phyloP scores from a whole-genome alignment of 30 jellyfish, hydroid and myxozoan genomes.

The Morbakka virulenta region DNA sequence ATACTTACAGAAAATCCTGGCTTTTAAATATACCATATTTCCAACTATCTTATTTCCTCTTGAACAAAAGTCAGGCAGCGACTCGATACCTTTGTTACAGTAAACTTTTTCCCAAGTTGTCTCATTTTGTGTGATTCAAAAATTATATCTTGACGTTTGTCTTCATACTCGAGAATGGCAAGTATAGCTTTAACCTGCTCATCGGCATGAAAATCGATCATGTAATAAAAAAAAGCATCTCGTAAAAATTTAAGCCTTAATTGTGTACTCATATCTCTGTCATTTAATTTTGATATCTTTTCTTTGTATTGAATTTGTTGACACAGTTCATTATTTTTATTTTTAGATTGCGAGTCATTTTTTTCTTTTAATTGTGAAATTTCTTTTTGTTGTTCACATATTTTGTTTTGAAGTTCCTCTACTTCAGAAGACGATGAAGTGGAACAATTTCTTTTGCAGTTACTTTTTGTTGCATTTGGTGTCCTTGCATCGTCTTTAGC shows the following conservation, averaged over 20 bases:
- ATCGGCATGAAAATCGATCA: conserved; percentile 95
- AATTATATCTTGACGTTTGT: conserved; percentile 74
- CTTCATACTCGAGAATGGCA: conserved; percentile 94
- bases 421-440: conserved; percentile 7
- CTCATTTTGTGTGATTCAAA: conserved; percentile 87
- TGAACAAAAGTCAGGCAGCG: conserved; percentile 88
- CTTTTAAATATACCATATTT: too few relatives aligned
- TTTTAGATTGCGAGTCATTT: not conserved
- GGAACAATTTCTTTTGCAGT: not conserved
- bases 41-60: conserved; percentile 56
- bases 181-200: conserved; percentile 89
- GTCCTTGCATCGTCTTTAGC: not conserved
- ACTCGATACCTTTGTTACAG: conserved; percentile 82
- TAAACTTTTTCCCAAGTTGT: conserved; percentile 69
- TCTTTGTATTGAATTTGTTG: not conserved
- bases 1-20: too few relatives aligned
- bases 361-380: conserved; percentile 10
- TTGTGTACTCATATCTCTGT: conserved; percentile 61
- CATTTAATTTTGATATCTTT: conserved; percentile 13
- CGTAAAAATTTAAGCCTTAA: conserved; percentile 81
- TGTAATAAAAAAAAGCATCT: conserved; percentile 89
- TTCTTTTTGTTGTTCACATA: conserved; percentile 33
- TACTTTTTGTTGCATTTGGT: not conserved
- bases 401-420: conserved; percentile 16
- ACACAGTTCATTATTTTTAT: not conserved